Conservation (phyloP, 2,888 invertebrate genomes). For the Cerastoderma edule region DNA sequence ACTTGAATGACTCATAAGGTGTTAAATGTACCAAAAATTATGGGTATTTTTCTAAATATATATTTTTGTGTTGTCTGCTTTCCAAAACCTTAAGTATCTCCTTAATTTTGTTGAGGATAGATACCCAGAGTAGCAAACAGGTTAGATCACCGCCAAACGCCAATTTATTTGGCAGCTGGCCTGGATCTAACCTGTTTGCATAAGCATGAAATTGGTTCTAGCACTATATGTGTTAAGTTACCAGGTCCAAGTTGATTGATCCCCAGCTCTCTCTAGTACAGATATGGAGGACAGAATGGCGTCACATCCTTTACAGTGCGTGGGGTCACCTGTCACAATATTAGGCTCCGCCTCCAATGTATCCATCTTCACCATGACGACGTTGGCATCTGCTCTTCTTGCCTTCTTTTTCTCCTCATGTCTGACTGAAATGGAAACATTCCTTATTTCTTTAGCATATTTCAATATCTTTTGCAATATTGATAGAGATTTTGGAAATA, state of each 20-base stretch:
- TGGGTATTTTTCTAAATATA: no score
- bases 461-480: background rate
- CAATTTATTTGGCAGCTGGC: no score
- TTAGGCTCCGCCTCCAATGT: slow-evolving; percentile 69
- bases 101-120: no score
- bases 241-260: slow-evolving; percentile 72
- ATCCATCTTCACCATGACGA: slow-evolving; percentile 72
- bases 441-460: background rate
- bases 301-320: slow-evolving; percentile 68
- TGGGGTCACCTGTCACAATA: slow-evolving; percentile 74
- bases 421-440: background rate
- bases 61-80: no score
- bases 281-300: slow-evolving; percentile 74
- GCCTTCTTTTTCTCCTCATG: slow-evolving; percentile 43
- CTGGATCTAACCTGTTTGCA: background rate
- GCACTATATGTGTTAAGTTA: slow-evolving; percentile 40
- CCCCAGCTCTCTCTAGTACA: slow-evolving; percentile 54
- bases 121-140: no score
- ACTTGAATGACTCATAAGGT: no score
- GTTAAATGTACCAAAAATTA: no score
- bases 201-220: background rate
- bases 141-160: no score
- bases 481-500: no score
- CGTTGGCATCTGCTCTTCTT: slow-evolving; percentile 72
- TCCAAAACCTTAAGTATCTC: no score